phyloP scores from a whole-genome alignment of 2,797 vertebrate genomes.

The Periparus ater region DNA sequence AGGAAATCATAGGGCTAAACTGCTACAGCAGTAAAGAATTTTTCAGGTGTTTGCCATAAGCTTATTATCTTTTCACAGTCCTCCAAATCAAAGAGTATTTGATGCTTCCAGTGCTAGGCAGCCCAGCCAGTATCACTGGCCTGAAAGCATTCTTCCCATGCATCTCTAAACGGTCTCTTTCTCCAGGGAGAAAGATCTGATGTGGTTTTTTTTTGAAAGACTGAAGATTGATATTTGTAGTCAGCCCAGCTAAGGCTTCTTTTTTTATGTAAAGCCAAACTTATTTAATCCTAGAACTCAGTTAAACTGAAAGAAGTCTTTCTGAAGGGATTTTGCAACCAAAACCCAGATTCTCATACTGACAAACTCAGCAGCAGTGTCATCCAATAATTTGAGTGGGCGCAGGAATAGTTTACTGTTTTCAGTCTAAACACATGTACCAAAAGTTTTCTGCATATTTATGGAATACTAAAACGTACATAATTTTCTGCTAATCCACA shows the following conservation, averaged over 20 bases:
- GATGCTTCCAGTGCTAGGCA: conserved; percentile 39
- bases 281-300: conserved; percentile 4
- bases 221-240: not conserved
- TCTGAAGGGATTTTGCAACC: not conserved
- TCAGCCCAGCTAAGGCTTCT: not conserved
- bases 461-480: not conserved
- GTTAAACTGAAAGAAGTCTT: not conserved
- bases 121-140: not conserved
- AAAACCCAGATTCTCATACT: not conserved
- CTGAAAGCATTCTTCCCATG: conserved; percentile 5
- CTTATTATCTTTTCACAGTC: conserved; percentile 35
- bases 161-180: not conserved
- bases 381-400: not conserved
- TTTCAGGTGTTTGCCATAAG: conserved; percentile 20
- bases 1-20: not conserved
- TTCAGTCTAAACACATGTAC: not conserved
- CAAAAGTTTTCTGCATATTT: not conserved
- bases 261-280: not conserved
- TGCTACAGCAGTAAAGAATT: not conserved
- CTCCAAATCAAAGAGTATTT: conserved; percentile 32
- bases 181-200: not conserved
- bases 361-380: not conserved
- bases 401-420: not conserved
- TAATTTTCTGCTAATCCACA: not conserved
- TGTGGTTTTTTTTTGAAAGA: not conserved